Percentiles rank a stretch among this genome's conserved stretches.
These are phyloP conservation scores for Phymastichus coffea DNA, from an alignment of 1,140 invertebrate species.

Conservation along the genomic window DNA sequence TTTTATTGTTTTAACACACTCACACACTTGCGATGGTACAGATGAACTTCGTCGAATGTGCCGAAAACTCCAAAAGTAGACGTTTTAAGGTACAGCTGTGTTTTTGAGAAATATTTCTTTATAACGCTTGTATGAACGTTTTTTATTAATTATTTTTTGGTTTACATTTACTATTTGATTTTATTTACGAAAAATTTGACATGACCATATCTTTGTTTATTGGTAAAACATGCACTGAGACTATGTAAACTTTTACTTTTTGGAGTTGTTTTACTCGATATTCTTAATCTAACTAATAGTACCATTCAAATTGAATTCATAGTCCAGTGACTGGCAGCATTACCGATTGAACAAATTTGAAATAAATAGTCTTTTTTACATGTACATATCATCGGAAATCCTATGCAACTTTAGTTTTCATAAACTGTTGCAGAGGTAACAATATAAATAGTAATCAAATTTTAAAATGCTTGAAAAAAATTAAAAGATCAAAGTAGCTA, in stretches of 20 bases:
- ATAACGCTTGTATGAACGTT: constrained; percentile 19
- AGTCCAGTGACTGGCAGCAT: constrained; percentile 16
- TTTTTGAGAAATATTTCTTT: constrained; percentile 15
- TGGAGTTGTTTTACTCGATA: constrained; percentile 13
- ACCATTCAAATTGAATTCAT: constrained; percentile 19
- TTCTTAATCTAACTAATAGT: background rate
- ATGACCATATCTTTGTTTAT: constrained; percentile 7
- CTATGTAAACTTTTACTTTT: constrained; percentile 30
- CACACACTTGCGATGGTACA: constrained; percentile 28
- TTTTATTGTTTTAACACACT: constrained; percentile 23
- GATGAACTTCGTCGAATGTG: constrained; percentile 18
- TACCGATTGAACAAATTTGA: constrained; percentile 9
- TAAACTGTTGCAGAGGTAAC: too few relatives aligned
- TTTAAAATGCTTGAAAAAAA: too few relatives aligned
- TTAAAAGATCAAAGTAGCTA: too few relatives aligned
- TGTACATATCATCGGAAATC: too few relatives aligned
- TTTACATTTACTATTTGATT: too few relatives aligned
- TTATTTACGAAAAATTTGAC: background rate
- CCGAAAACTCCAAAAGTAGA: constrained; percentile 30
- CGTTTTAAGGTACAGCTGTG: constrained; percentile 28
- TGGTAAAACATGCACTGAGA: constrained; percentile 19
- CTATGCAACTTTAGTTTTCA: too few relatives aligned
- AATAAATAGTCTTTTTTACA: background rate
- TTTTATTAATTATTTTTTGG: constrained; percentile 14
- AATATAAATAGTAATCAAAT: too few relatives aligned